A percentile compares a stretch with the other conserved stretches of the same genome.
Conservation (phyloP, 2,888 invertebrate genomes). For the Orthosia gracilis region DNA sequence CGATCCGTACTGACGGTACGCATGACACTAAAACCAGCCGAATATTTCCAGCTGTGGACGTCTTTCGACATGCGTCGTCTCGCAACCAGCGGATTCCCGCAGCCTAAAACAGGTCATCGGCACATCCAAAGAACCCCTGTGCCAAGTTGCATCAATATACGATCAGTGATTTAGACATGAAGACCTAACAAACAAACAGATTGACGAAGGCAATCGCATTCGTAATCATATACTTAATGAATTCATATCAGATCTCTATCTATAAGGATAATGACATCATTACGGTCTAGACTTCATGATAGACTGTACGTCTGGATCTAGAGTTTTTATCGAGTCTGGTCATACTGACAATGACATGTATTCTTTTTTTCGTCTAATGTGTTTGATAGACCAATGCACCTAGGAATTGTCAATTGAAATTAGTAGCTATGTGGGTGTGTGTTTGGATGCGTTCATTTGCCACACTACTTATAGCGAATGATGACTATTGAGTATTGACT, state of each 20-base stretch:
- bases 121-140: too few species aligned
- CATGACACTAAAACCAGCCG: too few species aligned
- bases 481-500: not conserved
- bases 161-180: too few species aligned
- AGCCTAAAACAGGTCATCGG: too few species aligned
- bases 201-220: too few species aligned
- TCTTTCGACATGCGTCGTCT: too few species aligned
- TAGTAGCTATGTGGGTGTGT: not conserved
- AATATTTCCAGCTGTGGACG: too few species aligned
- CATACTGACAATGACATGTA: slow-evolving; percentile 19
- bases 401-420: not conserved
- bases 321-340: slow-evolving; percentile 40
- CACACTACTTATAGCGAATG: not conserved
- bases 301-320: slow-evolving; percentile 56
- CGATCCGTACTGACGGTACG: too few species aligned
- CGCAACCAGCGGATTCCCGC: too few species aligned
- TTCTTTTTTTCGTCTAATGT: slow-evolving; percentile 11
- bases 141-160: too few species aligned
- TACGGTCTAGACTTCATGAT: slow-evolving; percentile 41
- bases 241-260: slow-evolving; percentile 28
- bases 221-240: slow-evolving; percentile 3
- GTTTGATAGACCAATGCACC: slow-evolving; percentile 22
- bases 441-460: slow-evolving; percentile 7
- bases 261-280: slow-evolving; percentile 51
- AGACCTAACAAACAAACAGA: too few species aligned